Percentiles rank a stretch among this genome's conserved stretches.
These are phyloP conservation scores for Lagopus leucura DNA, from an alignment of 2,113 vertebrate species.

Conservation along the genomic window DNA sequence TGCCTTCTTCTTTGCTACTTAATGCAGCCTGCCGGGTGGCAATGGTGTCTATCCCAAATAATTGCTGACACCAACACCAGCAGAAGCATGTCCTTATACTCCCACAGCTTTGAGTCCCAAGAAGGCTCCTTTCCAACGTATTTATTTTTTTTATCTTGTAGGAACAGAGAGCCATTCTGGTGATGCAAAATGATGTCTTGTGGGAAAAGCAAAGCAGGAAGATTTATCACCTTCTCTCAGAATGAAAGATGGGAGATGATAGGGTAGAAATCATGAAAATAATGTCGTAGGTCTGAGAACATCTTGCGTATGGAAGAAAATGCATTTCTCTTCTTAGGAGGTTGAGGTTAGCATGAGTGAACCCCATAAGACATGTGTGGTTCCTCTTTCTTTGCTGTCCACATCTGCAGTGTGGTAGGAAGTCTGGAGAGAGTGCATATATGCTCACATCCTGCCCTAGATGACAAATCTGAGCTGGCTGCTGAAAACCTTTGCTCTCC, in stretches of 20 bases:
- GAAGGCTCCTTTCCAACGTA: neutral
- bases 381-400: neutral
- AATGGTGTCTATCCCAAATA: neutral
- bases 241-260: neutral
- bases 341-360: neutral
- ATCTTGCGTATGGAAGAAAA: neutral
- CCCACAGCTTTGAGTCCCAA: neutral
- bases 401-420: accelerated
- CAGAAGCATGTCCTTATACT: neutral
- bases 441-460: neutral
- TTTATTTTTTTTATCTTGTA: neutral
- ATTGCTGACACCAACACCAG: neutral
- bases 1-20: neutral
- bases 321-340: neutral
- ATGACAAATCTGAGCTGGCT: neutral
- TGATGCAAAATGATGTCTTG: neutral
- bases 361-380: neutral
- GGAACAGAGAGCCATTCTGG: neutral
- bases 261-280: neutral
- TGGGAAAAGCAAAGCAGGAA: neutral
- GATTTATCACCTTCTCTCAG: neutral
- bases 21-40: neutral
- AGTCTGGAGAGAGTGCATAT: neutral
- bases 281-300: neutral
- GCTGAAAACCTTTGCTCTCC: neutral